Evolutionary conservation across 1,140 invertebrate species (phyloP), one percentile per base, ranked within the genome.

Genomic region (Alviniconcha marisindica): DNA sequence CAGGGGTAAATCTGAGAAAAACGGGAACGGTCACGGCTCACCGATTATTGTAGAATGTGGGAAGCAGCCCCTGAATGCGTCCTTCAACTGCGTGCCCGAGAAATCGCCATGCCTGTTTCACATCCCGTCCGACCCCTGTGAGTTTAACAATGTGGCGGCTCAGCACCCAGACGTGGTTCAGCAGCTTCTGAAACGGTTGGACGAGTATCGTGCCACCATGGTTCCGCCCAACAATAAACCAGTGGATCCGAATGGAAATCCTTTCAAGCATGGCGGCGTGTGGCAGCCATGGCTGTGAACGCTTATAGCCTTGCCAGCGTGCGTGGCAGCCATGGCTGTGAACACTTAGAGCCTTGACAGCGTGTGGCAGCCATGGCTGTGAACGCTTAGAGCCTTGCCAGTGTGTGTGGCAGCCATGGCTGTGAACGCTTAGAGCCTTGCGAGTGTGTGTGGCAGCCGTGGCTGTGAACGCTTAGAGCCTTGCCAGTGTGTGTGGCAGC

Each of bases 41-140:
- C 79, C 83, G 10, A 83, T 88, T 1, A 60, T 73, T 24, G 85
- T 92, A 15, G 82, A 91, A 0, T 93, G 92, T 88, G 88, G 90
- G 28, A 80, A 71, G 15, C 87, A 78, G 51, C 91, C 90, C 3
- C 33, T 77, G 15, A 89, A 92, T 80, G 88, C 87, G 12, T 84
- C 77, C 4, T 82, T 48, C 4, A 91, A 89, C 76, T 97, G 97
- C 91, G 89, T 94, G 56, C 96, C 96, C 0, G 86, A 95, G 0
- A 87, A 93, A 63, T 89, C 92, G 42, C 95, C 96, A 0, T 98
- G 97, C 90, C 94, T 99, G 0, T 97, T 96, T 89, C 95, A 98
- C 91, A 94, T 98, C 24, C 88, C 93, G 1, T 87, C 94, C 33
- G 97, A 99, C 94, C 97, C 97, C 7, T 99, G 97, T 91, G 97